A percentile compares a stretch with the other conserved stretches of the same genome.
Evolutionary conservation across 2,797 vertebrate genomes (phyloP).

Genomic region (Platalea minor): DNA sequence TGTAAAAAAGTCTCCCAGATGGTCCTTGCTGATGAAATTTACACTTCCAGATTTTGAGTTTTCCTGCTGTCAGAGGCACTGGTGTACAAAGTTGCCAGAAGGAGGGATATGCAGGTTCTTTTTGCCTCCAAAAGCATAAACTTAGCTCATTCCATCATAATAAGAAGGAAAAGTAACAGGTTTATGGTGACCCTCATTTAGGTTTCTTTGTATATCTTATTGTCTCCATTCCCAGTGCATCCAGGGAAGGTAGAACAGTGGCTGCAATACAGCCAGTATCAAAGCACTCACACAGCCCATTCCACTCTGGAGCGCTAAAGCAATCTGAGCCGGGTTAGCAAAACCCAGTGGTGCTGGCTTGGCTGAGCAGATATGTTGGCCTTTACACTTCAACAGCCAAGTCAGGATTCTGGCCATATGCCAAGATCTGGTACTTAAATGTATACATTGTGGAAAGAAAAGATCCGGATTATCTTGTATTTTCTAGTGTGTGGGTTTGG

Average conservation of each 20-base stretch:
- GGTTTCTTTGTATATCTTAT: neutral
- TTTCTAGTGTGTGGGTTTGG: neutral
- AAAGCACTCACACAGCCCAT: neutral
- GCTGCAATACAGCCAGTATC: neutral
- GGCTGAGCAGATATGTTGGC: slow-evolving; percentile 13
- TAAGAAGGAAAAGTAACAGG: neutral
- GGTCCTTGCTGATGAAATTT: neutral
- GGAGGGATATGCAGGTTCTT: neutral
- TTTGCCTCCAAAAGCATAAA: neutral
- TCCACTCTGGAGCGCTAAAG: neutral
- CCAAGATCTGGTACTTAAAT: neutral
- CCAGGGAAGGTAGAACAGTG: neutral
- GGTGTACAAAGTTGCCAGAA: neutral
- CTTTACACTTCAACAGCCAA: slow-evolving; percentile 5
- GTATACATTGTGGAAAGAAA: neutral
- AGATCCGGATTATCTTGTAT: neutral
- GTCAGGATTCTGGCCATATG: neutral
- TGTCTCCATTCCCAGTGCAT: neutral
- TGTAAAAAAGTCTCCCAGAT: neutral
- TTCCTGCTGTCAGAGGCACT: neutral
- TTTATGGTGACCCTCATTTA: neutral
- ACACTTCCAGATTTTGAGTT: neutral
- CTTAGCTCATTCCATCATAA: neutral
- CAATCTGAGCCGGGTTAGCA: neutral
- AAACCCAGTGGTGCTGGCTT: neutral